A percentile compares a stretch with the other conserved stretches of the same genome.
These are phyloP conservation scores for Amphimallon solstitiale DNA, from an alignment of 2,888 invertebrate species.

Conservation along the genomic window DNA sequence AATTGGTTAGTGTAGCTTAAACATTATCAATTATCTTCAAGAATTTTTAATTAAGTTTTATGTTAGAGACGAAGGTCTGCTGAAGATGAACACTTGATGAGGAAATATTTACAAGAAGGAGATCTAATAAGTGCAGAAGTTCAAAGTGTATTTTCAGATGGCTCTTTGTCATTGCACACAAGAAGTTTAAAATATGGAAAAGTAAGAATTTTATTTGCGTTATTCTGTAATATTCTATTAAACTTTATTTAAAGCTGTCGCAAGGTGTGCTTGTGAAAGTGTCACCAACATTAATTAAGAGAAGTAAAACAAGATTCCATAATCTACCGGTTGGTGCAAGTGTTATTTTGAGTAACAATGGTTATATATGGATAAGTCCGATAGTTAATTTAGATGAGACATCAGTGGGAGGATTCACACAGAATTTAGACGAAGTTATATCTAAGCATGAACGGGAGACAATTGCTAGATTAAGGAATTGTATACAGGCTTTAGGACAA, in stretches of 20 bases:
- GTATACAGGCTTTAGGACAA: slow-evolving; percentile 85
- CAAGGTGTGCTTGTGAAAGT: slow-evolving; percentile 93
- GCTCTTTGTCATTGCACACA: slow-evolving; percentile 92
- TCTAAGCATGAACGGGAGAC: slow-evolving; percentile 79
- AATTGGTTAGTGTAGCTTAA: slow-evolving; percentile 74
- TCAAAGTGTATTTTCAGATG: slow-evolving; percentile 91
- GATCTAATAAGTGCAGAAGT: slow-evolving; percentile 98
- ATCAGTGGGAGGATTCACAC: slow-evolving; percentile 79
- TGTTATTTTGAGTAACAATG: slow-evolving; percentile 95
- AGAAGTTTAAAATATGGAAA: slow-evolving; percentile 98
- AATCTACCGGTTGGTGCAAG: slow-evolving; percentile 91
- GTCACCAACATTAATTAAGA: slow-evolving; percentile 88
- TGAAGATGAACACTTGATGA: slow-evolving; percentile 98
- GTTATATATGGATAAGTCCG: slow-evolving; percentile 93
- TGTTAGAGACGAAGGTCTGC: slow-evolving; percentile 84
- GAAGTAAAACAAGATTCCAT: slow-evolving; percentile 96
- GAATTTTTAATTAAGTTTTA: not conserved
- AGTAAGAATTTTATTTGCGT: slow-evolving; percentile 62
- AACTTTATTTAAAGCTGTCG: slow-evolving; percentile 67
- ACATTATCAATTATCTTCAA: not conserved
- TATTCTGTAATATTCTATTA: not conserved
- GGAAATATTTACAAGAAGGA: slow-evolving; percentile 91
- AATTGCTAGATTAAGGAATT: slow-evolving; percentile 90
- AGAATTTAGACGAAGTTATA: slow-evolving; percentile 78
- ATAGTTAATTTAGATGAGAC: slow-evolving; percentile 71